A percentile compares a stretch with the other conserved stretches of the same genome.
phyloP scores from a whole-genome alignment of 2,113 vertebrate species.

The Heterotis niloticus region DNA sequence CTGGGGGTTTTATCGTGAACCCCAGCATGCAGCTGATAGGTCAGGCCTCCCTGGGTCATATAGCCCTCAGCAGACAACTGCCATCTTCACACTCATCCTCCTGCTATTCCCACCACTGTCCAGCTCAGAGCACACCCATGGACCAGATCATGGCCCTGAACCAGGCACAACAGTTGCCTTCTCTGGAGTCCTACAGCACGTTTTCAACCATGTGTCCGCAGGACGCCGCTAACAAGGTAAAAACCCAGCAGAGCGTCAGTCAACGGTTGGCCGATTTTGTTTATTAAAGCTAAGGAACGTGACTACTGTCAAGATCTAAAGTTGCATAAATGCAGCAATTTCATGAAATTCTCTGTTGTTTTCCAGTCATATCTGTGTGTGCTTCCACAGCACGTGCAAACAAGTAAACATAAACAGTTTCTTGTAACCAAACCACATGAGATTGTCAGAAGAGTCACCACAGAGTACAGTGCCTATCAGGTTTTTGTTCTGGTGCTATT shows the following conservation, averaged over 20 bases:
- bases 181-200: conserved; percentile 41
- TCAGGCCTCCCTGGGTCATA: conserved; percentile 37
- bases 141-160: conserved; percentile 54
- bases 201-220: conserved; percentile 42
- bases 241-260: not conserved
- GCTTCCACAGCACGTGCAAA: not conserved
- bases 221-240: conserved; percentile 53
- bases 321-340: not conserved
- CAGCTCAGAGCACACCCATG: conserved; percentile 47
- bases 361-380: not conserved
- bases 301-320: not conserved
- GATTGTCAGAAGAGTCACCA: not conserved
- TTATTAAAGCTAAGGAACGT: no score
- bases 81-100: conserved; percentile 50
- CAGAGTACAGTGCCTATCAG: not conserved
- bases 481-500: not conserved
- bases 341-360: not conserved
- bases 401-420: not conserved
- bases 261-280: not conserved
- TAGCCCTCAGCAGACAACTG: conserved; percentile 42
- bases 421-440: no score
- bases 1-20: conserved; percentile 34
- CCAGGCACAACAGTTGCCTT: conserved; percentile 46
- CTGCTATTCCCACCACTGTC: conserved; percentile 52
- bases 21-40: conserved; percentile 28